A percentile compares a stretch with the other conserved stretches of the same genome.
Conservation (phyloP, 2,797 vertebrate species). For the Pseudochaenichthys georgianus region DNA sequence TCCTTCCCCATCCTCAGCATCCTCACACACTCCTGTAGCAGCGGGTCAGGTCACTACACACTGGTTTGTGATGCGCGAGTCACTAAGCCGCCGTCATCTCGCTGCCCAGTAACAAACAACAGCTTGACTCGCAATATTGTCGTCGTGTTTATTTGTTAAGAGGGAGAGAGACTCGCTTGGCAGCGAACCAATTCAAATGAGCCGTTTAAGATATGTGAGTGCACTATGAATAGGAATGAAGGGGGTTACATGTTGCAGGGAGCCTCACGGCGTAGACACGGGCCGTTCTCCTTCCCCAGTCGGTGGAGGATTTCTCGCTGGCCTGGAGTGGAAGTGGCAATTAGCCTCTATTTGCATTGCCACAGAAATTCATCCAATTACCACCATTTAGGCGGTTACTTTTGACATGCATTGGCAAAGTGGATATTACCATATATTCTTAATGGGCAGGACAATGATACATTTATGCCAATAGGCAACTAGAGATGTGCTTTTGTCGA, state of each 20-base stretch:
- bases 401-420: constrained; percentile 64
- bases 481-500: neutral
- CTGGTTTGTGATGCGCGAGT: constrained; percentile 67
- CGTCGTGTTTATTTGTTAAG: constrained; percentile 73
- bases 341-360: constrained; percentile 73
- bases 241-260: constrained; percentile 49
- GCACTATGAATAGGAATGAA: constrained; percentile 67
- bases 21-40: constrained; percentile 49
- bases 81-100: constrained; percentile 62
- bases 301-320: constrained; percentile 52
- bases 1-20: constrained; percentile 58
- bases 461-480: constrained; percentile 11
- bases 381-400: constrained; percentile 62
- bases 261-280: constrained; percentile 47
- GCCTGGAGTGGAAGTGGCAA: constrained; percentile 68
- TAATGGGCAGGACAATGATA: constrained; percentile 38
- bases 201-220: constrained; percentile 70
- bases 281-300: constrained; percentile 43
- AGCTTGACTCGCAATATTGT: constrained; percentile 80
- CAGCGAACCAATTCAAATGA: constrained; percentile 74
- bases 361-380: constrained; percentile 69
- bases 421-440: constrained; percentile 44
- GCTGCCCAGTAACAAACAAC: constrained; percentile 76
- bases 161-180: constrained; percentile 69
- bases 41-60: constrained; percentile 74